phyloP scores from a whole-genome alignment of 2,888 invertebrate genomes.

The Pharmacophagus antenor region DNA sequence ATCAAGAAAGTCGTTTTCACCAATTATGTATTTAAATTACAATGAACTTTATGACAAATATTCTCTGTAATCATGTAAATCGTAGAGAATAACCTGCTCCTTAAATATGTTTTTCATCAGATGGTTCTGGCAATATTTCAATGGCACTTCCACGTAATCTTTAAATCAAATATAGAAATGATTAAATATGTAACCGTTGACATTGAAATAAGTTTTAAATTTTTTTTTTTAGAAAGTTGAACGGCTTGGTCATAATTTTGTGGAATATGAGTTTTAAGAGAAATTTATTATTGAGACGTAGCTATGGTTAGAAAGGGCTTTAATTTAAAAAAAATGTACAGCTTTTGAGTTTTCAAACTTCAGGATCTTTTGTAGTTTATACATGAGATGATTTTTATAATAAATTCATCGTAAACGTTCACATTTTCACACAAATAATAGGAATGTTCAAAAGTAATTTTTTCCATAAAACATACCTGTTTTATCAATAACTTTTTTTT shows the following conservation, averaged over 20 bases:
- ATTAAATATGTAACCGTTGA: background rate
- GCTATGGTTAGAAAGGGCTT: no score
- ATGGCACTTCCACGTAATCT: slow-evolving; percentile 64
- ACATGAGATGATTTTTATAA: no score
- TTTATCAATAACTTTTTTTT: no score
- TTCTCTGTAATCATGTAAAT: slow-evolving; percentile 6
- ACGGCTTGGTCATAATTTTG: no score
- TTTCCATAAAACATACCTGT: no score
- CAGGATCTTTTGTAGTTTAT: no score
- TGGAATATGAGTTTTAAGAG: background rate
- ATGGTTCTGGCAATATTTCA: slow-evolving; percentile 59
- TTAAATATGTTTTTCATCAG: slow-evolving; percentile 67
- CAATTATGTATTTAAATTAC: background rate
- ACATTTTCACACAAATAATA: no score
- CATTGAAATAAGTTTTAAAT: no score
- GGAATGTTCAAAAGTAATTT: no score
- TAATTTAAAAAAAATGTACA: no score
- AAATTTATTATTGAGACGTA: background rate
- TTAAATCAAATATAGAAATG: slow-evolving; percentile 37
- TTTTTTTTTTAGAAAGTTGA: background rate
- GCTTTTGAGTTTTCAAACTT: no score
- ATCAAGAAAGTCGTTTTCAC: background rate
- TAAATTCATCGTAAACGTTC: no score
- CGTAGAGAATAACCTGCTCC: slow-evolving; percentile 38
- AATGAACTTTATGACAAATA: background rate